phyloP scores from a whole-genome alignment of 2,113 vertebrate species.

The Axis porcinus region DNA sequence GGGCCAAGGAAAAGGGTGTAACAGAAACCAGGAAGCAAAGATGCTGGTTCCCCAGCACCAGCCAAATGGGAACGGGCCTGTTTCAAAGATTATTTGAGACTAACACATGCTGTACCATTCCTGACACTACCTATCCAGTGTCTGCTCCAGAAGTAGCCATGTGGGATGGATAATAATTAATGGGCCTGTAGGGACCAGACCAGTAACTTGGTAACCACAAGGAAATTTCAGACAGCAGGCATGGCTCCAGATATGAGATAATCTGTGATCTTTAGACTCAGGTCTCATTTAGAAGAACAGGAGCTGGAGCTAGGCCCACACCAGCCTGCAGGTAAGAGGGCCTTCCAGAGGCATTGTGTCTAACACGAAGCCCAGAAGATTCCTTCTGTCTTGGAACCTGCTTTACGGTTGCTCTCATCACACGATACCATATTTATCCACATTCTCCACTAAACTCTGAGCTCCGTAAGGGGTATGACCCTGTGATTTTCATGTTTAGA shows the following conservation, averaged over 20 bases:
- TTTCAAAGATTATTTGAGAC: not conserved
- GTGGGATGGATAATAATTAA: not conserved
- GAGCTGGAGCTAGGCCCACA: not conserved
- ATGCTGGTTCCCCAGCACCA: not conserved
- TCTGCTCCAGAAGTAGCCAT: not conserved
- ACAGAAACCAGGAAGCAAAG: not conserved
- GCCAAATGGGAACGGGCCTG: not conserved
- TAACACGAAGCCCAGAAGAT: not conserved
- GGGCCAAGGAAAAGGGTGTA: not conserved
- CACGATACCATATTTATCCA: not conserved
- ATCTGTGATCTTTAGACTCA: constrained; percentile 20
- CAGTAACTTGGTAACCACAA: not conserved
- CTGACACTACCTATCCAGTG: not conserved
- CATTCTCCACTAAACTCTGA: not conserved
- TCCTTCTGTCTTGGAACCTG: not conserved
- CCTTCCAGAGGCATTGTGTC: not conserved
- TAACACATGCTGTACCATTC: not conserved
- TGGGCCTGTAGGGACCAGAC: not conserved
- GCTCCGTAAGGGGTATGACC: not conserved
- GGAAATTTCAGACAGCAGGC: not conserved
- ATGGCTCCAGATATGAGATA: not conserved
- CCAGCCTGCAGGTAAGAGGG: not conserved
- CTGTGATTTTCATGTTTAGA: not conserved
- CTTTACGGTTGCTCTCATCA: not conserved
- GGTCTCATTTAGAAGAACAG: not conserved